Evolutionary conservation across 2,888 invertebrate genomes (phyloP), one percentile per base, ranked within the genome.

Genomic region (Ophion obscuratus): DNA sequence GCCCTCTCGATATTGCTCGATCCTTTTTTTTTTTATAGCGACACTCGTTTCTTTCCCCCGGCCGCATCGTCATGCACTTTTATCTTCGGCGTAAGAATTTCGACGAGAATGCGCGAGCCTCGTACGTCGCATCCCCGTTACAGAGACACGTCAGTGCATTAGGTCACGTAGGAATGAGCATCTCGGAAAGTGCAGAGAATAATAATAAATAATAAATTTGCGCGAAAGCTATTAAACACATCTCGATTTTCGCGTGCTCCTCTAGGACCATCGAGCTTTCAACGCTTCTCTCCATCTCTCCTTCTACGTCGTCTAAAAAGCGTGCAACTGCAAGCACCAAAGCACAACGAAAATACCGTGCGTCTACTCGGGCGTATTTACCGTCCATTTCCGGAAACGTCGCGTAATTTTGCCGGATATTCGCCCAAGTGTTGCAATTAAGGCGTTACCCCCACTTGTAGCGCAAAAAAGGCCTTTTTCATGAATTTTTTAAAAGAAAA

Each of bases 161-260:
- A 31, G 4, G 44, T 53, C 27, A 70, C 47, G 27, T 36, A 36
- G 31, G 44, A 64, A 68, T 68, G 67, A 27, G 40, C 40, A 24
- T 59, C 17, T 64, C 71, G 62, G 53, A 53, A 71, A 79, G 79
- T 79, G 79, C 79, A 79, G 64, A 47, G 79, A 53, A 71, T 71
- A 79, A 79, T 79, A 71, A 79, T 79, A 62, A 47, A 79, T 79
- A 79, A 79, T 79, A 71, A 79, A 79, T 64, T 71, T 36, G 62
- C 61, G 62, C 40, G 40, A 20, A 71, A 79, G 71, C 79, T 79
- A 64, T 71, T 71, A 53, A 47, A 79, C 79, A 64, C 71, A 71
- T 79, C 36, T 17, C n/a, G 61, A 71, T 24, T 36, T 24, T 71
- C 53, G 44, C 44, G 36, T 53, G 24, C 10, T 31, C 24, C 31